Evolutionary conservation across 2,113 vertebrate genomes (phyloP).

Genomic region (Cariama cristata): DNA sequence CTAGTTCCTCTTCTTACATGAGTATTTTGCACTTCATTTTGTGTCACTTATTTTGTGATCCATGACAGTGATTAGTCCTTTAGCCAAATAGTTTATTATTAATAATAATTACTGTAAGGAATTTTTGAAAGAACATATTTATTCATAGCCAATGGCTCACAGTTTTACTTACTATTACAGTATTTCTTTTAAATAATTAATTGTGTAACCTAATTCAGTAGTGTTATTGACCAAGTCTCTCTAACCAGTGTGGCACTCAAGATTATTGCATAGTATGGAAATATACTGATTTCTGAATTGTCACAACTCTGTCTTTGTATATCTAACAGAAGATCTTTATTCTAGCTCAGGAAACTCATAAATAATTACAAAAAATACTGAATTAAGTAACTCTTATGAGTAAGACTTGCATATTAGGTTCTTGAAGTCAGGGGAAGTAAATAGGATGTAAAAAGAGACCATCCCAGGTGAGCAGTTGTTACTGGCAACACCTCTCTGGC

Average conservation of each 20-base stretch:
- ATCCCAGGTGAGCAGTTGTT: neutral
- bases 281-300: neutral
- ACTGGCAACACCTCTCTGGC: neutral
- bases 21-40: conserved; percentile 41
- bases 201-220: neutral
- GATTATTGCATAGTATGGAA: neutral
- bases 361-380: neutral
- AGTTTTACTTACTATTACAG: neutral
- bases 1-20: neutral
- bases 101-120: neutral
- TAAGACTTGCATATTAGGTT: neutral
- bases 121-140: neutral
- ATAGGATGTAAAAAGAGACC: neutral
- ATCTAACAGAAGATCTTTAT: neutral
- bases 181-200: conserved; percentile 15
- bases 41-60: conserved; percentile 5
- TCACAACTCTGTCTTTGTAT: neutral
- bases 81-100: neutral
- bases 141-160: neutral
- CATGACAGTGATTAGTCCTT: neutral
- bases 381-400: neutral
- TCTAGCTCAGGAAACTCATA: neutral
- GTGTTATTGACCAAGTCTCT: neutral
- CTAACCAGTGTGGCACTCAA: neutral
- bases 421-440: neutral